Base-by-base conservation (phyloP, 2,797 vertebrate species). In the Anniella stebbinsi region DNA sequence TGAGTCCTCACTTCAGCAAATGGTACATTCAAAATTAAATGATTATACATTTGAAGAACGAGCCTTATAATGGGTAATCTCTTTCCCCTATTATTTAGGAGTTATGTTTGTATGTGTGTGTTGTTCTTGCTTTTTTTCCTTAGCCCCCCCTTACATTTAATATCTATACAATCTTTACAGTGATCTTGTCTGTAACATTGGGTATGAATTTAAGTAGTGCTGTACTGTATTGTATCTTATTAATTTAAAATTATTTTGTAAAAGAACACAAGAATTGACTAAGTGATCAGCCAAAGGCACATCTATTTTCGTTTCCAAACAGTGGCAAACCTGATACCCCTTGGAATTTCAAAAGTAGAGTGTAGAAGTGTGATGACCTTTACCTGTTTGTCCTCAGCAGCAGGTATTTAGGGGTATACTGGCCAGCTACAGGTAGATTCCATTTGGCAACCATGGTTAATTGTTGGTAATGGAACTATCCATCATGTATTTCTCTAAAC, bases 261-360 rank as follows among this genome's bases (percentile, higher is more conserved):
- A 63, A 63, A 63, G 60, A 21, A 63, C 5, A 4, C 23, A 63
- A 25, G 21, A 63, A 63, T 63, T 63, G 60, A 25, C 60, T 21
- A 63, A 63, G 15, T 63, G 60, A 63, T 4, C 60, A 63, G 30
- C 80, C 48, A 84, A 86, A 93, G 93, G 92, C 51, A 13, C 41
- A n/a, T 7, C 11, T 76, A 60, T 21, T 81, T 23, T 17, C 18
- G n/a, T 60, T 38, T 81, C 80, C 6, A 45, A 70, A 54, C 30
- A 76, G 11, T 12, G 36, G 54, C 54, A 76, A 23, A 28, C 21
- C 57, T 45, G 12, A 85, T 28, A 41, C n/a, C 33, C 5, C 69
- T 25, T 28, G 48, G 33, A 54, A 73, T 21, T 25, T 85, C 75
- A 9, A 7, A 54, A 85, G 12, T 2, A n/a, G 15, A 10, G 23